A percentile compares a stretch with the other conserved stretches of the same genome.
These are phyloP conservation scores for Coelinius sp. DNA, from an alignment of 2,888 invertebrate species.

Conservation along the genomic window DNA sequence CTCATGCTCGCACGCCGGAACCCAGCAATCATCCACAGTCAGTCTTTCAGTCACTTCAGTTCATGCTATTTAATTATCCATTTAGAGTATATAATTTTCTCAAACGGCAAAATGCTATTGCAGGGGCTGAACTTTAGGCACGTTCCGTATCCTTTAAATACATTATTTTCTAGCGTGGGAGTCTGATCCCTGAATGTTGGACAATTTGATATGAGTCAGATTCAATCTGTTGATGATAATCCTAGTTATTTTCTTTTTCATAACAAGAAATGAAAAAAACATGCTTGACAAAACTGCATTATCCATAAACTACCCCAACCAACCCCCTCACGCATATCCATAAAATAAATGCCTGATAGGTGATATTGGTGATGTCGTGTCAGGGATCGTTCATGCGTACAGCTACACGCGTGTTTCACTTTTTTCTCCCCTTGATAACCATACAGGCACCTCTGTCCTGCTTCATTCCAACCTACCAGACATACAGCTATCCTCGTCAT, in stretches of 20 bases:
- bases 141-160: conserved; percentile 25
- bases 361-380: conserved; percentile 66
- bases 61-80: conserved; percentile 71
- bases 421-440: conserved; percentile 38
- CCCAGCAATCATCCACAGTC: conserved; percentile 68
- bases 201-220: neutral
- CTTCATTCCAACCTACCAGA: conserved; percentile 5
- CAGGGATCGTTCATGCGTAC: conserved; percentile 38
- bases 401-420: conserved; percentile 30
- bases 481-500: conserved; percentile 28
- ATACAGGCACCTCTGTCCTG: conserved; percentile 30
- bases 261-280: neutral
- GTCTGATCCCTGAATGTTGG: conserved; percentile 11
- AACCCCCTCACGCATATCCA: conserved; percentile 32
- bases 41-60: conserved; percentile 22
- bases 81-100: conserved; percentile 70
- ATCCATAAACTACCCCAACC: neutral
- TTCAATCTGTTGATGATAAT: neutral
- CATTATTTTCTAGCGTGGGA: conserved; percentile 42
- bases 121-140: conserved; percentile 48
- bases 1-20: conserved; percentile 68
- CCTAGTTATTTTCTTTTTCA: neutral
- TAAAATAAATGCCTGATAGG: conserved; percentile 68
- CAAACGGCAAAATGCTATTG: conserved; percentile 49
- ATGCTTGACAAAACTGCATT: neutral